Conservation (phyloP, 2,113 vertebrate genomes). For the Puntigrus tetrazona region DNA sequence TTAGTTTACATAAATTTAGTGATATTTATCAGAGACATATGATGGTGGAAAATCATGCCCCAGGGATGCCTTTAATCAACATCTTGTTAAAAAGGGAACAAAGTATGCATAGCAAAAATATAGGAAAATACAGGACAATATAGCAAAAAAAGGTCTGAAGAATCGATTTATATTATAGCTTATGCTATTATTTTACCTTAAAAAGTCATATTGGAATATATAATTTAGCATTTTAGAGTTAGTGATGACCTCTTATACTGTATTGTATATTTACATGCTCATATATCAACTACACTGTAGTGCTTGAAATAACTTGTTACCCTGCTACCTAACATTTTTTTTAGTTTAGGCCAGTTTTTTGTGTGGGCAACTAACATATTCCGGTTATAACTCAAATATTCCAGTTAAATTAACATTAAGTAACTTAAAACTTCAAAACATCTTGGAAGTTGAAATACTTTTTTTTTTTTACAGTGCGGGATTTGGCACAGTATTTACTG, state of each 20-base stretch:
- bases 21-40: neutral
- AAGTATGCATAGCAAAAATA: neutral
- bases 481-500: constrained; percentile 3
- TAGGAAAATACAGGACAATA: too few relatives aligned
- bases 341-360: too few relatives aligned
- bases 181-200: neutral
- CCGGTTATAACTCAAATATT: too few relatives aligned
- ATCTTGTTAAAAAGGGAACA: neutral
- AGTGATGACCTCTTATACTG: neutral
- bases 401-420: too few relatives aligned
- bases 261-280: neutral
- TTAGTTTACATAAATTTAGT: neutral
- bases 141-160: neutral
- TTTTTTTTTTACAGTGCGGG: too few relatives aligned
- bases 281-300: neutral
- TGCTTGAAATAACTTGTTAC: too few relatives aligned
- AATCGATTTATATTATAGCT: neutral
- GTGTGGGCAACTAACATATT: too few relatives aligned
- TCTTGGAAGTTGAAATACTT: too few relatives aligned
- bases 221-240: neutral
- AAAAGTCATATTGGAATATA: too few relatives aligned
- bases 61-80: neutral
- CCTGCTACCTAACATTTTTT: too few relatives aligned
- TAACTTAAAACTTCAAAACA: too few relatives aligned
- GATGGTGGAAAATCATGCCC: neutral